Conservation (phyloP, 1,140 invertebrate species). For the Meteorus sp. region DNA sequence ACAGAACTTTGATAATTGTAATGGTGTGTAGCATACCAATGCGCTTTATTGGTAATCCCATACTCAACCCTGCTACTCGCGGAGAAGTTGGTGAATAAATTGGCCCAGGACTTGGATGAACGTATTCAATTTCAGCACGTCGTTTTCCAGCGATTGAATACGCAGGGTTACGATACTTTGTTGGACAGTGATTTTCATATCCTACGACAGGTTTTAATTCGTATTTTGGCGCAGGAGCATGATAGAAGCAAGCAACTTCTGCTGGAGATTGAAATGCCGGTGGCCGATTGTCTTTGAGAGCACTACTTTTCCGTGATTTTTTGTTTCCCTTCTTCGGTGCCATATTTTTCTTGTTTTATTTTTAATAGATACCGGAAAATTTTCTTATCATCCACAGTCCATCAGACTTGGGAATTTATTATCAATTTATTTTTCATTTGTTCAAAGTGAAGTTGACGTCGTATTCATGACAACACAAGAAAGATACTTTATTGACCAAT, state of each 20-base stretch:
- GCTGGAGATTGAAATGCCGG: constrained; percentile 1
- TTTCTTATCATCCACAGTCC: too few relatives aligned
- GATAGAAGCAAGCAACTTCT: neutral
- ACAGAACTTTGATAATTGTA: neutral
- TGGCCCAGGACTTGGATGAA: constrained; percentile 42
- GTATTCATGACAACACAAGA: neutral
- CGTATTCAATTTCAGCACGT: neutral
- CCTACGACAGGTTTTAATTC: constrained; percentile 44
- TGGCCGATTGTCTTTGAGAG: neutral
- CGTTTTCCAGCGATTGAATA: constrained; percentile 38
- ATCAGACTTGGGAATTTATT: too few relatives aligned
- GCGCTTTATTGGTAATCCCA: constrained; percentile 27
- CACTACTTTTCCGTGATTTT: neutral
- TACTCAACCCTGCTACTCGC: constrained; percentile 30
- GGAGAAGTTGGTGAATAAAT: constrained; percentile 34
- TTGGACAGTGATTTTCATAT: constrained; percentile 42
- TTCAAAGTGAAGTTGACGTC: too few relatives aligned
- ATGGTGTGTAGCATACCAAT: constrained; percentile 11
- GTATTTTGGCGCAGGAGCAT: constrained; percentile 52
- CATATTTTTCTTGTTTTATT: constrained; percentile 23
- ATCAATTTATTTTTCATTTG: too few relatives aligned
- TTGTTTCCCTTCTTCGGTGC: constrained; percentile 17
- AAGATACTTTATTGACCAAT: constrained; percentile 10
- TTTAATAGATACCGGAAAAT: constrained; percentile 17
- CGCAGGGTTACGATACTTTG: constrained; percentile 45